phyloP scores from a whole-genome alignment of 2,797 vertebrate genomes.

The Phaenicophaeus curvirostris region DNA sequence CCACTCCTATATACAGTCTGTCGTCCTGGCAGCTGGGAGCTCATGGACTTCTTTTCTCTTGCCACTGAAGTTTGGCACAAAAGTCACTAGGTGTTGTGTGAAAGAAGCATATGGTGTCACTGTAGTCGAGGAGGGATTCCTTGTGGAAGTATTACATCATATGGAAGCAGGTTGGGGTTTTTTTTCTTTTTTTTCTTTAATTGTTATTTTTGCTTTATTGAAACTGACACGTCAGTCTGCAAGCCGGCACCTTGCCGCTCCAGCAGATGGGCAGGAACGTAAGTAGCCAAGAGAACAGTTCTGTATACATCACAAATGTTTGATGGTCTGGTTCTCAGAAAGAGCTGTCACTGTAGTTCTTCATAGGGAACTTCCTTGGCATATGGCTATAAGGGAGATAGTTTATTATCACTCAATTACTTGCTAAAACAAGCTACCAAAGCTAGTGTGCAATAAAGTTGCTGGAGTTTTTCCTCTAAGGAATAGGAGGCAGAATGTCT shows the following conservation, averaged over 20 bases:
- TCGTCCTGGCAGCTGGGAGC: neutral
- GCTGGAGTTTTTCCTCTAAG: neutral
- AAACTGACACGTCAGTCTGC: neutral
- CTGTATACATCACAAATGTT: neutral
- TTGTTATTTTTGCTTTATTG: slow-evolving; percentile 41
- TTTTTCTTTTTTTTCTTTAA: neutral
- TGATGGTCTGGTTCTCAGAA: neutral
- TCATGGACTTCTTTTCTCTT: neutral
- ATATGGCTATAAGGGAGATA: neutral
- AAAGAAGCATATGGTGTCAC: slow-evolving; percentile 25
- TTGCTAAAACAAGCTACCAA: neutral
- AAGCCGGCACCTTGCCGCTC: slow-evolving; percentile 22
- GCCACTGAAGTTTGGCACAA: neutral
- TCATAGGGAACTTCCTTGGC: slow-evolving; percentile 31
- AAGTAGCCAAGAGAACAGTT: slow-evolving; percentile 25
- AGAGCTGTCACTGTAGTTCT: neutral
- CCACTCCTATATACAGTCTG: slow-evolving; percentile 27
- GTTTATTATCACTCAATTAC: neutral
- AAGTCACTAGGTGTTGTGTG: neutral
- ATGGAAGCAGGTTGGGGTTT: neutral
- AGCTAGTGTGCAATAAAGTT: neutral
- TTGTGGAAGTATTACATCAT: neutral
- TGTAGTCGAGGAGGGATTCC: slow-evolving; percentile 43
- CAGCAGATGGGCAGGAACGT: slow-evolving; percentile 41
- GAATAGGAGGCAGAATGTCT: neutral